Conservation (phyloP, 2,113 vertebrate genomes). For the Lophius piscatorius region DNA sequence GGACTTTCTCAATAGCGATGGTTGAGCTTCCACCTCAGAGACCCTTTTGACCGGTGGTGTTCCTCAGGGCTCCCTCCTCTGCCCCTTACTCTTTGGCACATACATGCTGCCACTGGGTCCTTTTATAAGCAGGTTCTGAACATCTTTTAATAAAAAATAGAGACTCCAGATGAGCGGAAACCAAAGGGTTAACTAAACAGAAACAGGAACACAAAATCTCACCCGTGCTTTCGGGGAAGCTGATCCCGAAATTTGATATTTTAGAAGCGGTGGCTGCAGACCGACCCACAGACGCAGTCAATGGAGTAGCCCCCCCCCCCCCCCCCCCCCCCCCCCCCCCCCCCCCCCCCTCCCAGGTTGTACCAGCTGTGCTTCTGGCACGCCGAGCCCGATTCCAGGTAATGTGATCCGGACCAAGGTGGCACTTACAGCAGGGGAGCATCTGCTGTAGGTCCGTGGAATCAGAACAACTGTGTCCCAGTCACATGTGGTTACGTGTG, state of each 20-base stretch:
- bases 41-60: too few species aligned
- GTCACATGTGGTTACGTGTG: constrained; percentile 66
- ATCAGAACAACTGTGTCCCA: constrained; percentile 61
- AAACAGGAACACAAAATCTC: constrained; percentile 9
- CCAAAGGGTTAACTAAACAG: too few species aligned
- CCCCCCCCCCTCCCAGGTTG: neutral
- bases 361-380: constrained; percentile 72
- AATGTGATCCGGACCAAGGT: constrained; percentile 63
- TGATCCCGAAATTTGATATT: constrained; percentile 45
- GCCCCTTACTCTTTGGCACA: too few species aligned
- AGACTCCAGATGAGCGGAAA: too few species aligned
- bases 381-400: constrained; percentile 51
- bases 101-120: too few species aligned
- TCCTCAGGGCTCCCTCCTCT: too few species aligned
- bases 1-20: too few species aligned
- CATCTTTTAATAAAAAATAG: too few species aligned
- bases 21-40: too few species aligned
- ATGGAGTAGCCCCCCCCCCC: constrained; percentile 7
- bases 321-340: constrained; percentile 6
- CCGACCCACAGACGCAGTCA: constrained; percentile 10
- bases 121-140: too few species aligned
- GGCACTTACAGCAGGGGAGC: constrained; percentile 62
- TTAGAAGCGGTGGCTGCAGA: constrained; percentile 14
- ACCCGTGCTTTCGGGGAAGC: constrained; percentile 13
- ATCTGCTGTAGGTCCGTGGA: constrained; percentile 69